These are phyloP conservation scores for Cephus cinctus DNA, from an alignment of 1,140 invertebrate species.

Conservation along the genomic window DNA sequence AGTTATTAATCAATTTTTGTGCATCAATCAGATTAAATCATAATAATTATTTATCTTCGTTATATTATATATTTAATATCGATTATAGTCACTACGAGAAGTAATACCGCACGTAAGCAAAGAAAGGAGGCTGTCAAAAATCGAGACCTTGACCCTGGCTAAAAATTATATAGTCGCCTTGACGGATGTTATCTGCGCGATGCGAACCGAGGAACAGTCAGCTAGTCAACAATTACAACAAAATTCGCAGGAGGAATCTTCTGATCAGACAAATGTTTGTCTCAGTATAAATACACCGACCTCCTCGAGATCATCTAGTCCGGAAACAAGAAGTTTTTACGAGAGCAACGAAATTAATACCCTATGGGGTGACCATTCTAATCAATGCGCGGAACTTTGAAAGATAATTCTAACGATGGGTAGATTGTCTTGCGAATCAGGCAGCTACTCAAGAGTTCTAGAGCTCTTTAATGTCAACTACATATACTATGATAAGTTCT, in stretches of 20 bases:
- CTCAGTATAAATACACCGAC: slow-evolving; percentile 7
- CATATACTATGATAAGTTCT: neutral
- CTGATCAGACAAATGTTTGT: slow-evolving; percentile 16
- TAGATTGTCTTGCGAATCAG: neutral
- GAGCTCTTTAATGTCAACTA: neutral
- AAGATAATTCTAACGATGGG: neutral
- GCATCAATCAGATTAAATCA: slow-evolving; percentile 1
- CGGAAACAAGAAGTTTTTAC: slow-evolving; percentile 19
- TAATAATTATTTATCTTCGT: slow-evolving; percentile 1
- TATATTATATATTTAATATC: slow-evolving; percentile 25
- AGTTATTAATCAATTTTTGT: slow-evolving; percentile 13
- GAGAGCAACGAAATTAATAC: slow-evolving; percentile 5
- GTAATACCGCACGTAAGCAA: slow-evolving; percentile 91
- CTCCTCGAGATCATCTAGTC: slow-evolving; percentile 33
- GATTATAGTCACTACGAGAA: slow-evolving; percentile 75
- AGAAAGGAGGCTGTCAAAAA: slow-evolving; percentile 83
- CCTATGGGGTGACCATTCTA: slow-evolving; percentile 11
- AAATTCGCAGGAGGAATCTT: slow-evolving; percentile 15
- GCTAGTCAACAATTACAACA: slow-evolving; percentile 18
- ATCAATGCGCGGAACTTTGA: neutral
- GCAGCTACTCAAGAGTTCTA: neutral
- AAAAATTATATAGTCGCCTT: slow-evolving; percentile 93
- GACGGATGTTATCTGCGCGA: slow-evolving; percentile 82
- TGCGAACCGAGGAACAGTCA: slow-evolving; percentile 59
- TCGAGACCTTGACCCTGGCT: slow-evolving; percentile 87